phyloP scores from a whole-genome alignment of 2,113 vertebrate genomes.

The Eulacestoma nigropectus region DNA sequence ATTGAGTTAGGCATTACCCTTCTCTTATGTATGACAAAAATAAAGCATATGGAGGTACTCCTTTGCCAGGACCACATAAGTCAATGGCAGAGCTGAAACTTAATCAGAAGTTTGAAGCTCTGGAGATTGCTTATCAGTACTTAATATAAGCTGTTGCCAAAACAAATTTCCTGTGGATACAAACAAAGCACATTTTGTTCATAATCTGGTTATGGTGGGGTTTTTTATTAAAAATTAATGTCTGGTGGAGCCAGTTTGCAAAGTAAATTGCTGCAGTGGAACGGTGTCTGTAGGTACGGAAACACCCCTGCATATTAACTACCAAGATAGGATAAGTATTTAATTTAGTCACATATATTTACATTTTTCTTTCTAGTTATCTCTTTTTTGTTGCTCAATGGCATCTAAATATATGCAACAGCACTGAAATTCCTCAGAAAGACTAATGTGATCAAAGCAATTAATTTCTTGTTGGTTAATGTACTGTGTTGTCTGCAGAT shows the following conservation, averaged over 20 bases:
- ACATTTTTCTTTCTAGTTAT: constrained; percentile 61
- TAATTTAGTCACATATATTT: constrained; percentile 65
- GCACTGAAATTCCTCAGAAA: constrained; percentile 56
- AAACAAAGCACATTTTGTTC: constrained; percentile 17
- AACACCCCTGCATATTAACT: constrained; percentile 39
- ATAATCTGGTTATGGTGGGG: not conserved
- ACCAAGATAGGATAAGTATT: constrained; percentile 43
- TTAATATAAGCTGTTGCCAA: not conserved
- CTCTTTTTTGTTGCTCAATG: constrained; percentile 13
- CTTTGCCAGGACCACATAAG: not conserved
- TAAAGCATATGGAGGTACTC: not conserved
- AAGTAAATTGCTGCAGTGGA: constrained; percentile 42
- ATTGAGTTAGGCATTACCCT: not conserved
- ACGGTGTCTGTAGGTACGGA: not conserved
- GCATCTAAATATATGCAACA: constrained; percentile 51
- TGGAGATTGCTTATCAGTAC: constrained; percentile 16
- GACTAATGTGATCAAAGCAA: constrained; percentile 61
- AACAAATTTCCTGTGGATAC: constrained; percentile 11
- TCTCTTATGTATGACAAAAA: not conserved
- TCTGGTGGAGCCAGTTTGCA: not conserved
- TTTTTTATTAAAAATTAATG: constrained; percentile 30
- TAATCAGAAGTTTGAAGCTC: not conserved
- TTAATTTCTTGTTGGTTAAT: constrained; percentile 59
- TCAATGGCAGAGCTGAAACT: not conserved
- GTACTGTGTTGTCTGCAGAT: constrained; percentile 38